These are phyloP conservation scores for Dinoponera quadriceps DNA, from an alignment of 1,140 invertebrate genomes.

Conservation along the genomic window DNA sequence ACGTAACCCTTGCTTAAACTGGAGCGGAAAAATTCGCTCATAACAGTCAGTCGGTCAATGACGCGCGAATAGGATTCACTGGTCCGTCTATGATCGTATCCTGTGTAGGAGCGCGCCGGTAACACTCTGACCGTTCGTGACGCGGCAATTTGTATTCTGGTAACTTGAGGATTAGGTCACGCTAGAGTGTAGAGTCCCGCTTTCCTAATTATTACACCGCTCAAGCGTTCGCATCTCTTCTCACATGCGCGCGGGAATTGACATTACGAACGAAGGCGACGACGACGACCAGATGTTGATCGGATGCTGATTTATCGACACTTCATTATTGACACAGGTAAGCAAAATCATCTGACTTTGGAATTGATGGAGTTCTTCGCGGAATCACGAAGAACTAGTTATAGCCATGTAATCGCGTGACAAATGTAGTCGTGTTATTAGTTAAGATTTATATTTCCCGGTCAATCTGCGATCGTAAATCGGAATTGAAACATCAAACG, in stretches of 20 bases:
- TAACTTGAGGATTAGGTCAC: conserved; percentile 84
- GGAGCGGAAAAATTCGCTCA: conserved; percentile 46
- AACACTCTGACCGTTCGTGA: conserved; percentile 44
- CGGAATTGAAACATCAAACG: neutral
- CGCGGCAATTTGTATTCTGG: conserved; percentile 82
- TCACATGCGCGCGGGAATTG: conserved; percentile 49
- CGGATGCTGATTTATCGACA: neutral
- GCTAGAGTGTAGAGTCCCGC: conserved; percentile 78
- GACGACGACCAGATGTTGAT: neutral
- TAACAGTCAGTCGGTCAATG: conserved; percentile 65
- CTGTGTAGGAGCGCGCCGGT: conserved; percentile 42
- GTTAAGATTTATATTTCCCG: neutral
- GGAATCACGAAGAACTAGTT: neutral
- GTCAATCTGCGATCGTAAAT: too few species aligned
- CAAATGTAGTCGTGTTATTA: neutral
- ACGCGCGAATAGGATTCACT: conserved; percentile 59
- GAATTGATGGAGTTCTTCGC: neutral
- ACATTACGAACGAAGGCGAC: neutral
- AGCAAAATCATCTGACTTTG: too few species aligned
- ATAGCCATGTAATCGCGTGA: neutral
- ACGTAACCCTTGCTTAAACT: conserved; percentile 40
- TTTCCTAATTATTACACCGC: conserved; percentile 81
- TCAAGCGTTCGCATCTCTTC: conserved; percentile 82
- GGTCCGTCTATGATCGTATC: conserved; percentile 59
- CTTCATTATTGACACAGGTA: neutral